Evolutionary conservation across 2,113 vertebrate genomes (phyloP), one percentile per base, ranked within the genome.

Genomic region (Mesembrinibis cayennensis): DNA sequence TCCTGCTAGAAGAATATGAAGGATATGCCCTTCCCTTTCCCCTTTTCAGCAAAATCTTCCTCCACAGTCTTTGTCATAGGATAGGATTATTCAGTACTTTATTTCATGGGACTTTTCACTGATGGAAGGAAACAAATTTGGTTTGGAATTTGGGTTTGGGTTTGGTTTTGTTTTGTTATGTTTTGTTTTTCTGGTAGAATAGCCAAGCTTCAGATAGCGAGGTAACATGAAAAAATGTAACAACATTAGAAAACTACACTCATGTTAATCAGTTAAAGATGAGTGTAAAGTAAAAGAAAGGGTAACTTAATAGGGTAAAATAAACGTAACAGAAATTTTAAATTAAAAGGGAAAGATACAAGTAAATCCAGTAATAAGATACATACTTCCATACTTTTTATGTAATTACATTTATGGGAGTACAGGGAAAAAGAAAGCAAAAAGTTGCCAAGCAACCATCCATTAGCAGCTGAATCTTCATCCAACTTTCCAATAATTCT

Each of bases 401-500:
- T 69, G 27, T 69, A 65, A 82, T 80, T 91, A 34, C n/a, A 59
- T 81, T 96, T 86, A 71, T 78, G 72, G 25, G 79, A 74, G 15
- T 83, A 55, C 4, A 7, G 53, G 67, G 69, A 55, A 89, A 94
- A 4, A 2, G 62, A 91, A 92, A 90, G 71, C n/a, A 96, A 30
- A 27, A 92, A 47, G 50, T 86, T 93, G 59, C 96, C 86, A 74
- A 76, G 59, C 71, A 96, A 71, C 67, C 27, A 77, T 61, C 82
- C 0, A 0, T 65, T 59, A 80, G 32, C 66, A 80, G 63, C 58
- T 67, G 94, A 87, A 77, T 92, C 59, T 89, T 93, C 55, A 70
- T 84, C 79, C 76, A 70, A 20, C 42, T 95, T 96, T 89, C 42
- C 82, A 82, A 5, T 69, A 88, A 86, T 89, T 94, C 59, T 93